A percentile compares a stretch with the other conserved stretches of the same genome.
phyloP scores from a whole-genome alignment of 2,888 invertebrate species.

The Phymatocera aterrima region DNA sequence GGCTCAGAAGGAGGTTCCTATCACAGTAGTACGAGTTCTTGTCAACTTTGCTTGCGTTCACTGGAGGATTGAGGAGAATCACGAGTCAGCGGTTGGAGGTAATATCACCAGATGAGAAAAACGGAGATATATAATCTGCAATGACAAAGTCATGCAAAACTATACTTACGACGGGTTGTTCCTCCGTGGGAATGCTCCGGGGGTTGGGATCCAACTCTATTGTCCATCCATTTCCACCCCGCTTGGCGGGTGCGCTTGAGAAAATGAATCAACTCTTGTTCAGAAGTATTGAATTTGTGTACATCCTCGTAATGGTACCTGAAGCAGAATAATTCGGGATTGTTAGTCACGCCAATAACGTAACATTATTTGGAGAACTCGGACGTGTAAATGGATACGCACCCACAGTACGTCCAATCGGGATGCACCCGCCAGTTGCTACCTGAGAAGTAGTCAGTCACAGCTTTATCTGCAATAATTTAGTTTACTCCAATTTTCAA shows the following conservation, averaged over 20 bases:
- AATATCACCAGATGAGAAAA: not conserved
- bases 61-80: conserved; percentile 76
- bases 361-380: too few species aligned
- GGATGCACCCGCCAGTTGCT: conserved; percentile 92
- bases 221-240: conserved; percentile 87
- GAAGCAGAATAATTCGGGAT: conserved; percentile 55
- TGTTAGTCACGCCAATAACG: not conserved
- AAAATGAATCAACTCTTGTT: conserved; percentile 88
- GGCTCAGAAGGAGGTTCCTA: conserved; percentile 87
- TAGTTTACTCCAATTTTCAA: conserved; percentile 20
- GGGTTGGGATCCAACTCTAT: conserved; percentile 81
- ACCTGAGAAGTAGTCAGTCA: conserved; percentile 84
- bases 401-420: conserved; percentile 81
- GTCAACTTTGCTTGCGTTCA: conserved; percentile 76
- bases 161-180: conserved; percentile 58
- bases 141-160: conserved; percentile 10
- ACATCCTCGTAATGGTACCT: conserved; percentile 88
- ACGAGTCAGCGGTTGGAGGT: conserved; percentile 71
- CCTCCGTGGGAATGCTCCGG: conserved; percentile 78
- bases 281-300: conserved; percentile 83
- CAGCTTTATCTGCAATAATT: conserved; percentile 74
- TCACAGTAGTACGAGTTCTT: conserved; percentile 83
- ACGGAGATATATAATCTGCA: not conserved
- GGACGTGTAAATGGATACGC: conserved; percentile 53
- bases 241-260: conserved; percentile 86